These are phyloP conservation scores for Brachyrhaphis roseni DNA, from an alignment of 2,797 vertebrate genomes.

Conservation along the genomic window DNA sequence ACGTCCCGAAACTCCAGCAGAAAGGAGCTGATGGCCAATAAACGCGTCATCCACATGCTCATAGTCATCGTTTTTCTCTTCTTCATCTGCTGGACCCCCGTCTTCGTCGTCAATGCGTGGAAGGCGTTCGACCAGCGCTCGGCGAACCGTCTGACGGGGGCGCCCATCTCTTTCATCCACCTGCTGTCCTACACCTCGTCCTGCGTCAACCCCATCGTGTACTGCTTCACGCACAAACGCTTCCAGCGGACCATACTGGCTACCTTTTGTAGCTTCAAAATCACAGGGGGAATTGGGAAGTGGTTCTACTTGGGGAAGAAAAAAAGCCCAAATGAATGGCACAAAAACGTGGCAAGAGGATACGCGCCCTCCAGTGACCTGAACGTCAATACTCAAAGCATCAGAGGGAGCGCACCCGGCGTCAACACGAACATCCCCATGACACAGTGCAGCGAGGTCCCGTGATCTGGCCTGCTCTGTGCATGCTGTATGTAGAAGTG, in stretches of 20 bases:
- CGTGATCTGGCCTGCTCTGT: slow-evolving; percentile 16
- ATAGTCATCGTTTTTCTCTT: slow-evolving; percentile 95
- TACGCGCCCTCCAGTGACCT: too few relatives aligned
- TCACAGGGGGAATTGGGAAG: too few relatives aligned
- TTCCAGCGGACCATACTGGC: slow-evolving; percentile 90
- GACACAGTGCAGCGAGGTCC: slow-evolving; percentile 64
- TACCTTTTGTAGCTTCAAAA: slow-evolving; percentile 76
- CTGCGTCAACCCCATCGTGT: slow-evolving; percentile 96
- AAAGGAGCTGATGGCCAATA: slow-evolving; percentile 90
- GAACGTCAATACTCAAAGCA: too few relatives aligned
- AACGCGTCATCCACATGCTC: slow-evolving; percentile 96
- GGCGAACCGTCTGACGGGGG: slow-evolving; percentile 89
- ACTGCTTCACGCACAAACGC: slow-evolving; percentile 98
- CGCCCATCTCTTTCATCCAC: slow-evolving; percentile 97
- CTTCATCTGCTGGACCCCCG: slow-evolving; percentile 96
- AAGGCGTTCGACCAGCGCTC: slow-evolving; percentile 88
- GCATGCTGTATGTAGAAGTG: background rate
- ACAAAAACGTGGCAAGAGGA: too few relatives aligned
- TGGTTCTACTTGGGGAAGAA: too few relatives aligned
- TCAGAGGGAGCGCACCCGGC: too few relatives aligned
- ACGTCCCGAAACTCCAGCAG: too few relatives aligned
- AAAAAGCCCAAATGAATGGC: too few relatives aligned
- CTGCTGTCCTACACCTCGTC: slow-evolving; percentile 95
- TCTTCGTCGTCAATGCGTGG: slow-evolving; percentile 96
- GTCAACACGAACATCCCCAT: too few relatives aligned